phyloP scores from a whole-genome alignment of 1,140 invertebrate species.

The Temnothorax nylanderi region DNA sequence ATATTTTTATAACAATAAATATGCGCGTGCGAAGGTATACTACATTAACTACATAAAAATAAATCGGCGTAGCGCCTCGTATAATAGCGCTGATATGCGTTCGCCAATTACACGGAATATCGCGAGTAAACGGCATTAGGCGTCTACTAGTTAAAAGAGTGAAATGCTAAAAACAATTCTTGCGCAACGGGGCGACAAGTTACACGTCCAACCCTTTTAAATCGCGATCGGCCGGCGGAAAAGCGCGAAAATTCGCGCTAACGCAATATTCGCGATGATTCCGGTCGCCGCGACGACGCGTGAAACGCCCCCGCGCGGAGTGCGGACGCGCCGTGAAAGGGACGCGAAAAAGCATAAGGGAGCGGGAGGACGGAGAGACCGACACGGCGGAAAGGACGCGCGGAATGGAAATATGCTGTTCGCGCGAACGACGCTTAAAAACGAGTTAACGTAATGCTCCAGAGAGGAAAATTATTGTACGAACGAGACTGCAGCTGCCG shows the following conservation, averaged over 20 bases:
- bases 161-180: slow-evolving; percentile 3
- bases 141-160: slow-evolving; percentile 18
- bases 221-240: slow-evolving; percentile 47
- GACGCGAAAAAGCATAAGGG: slow-evolving; percentile 50
- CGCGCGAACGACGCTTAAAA: slow-evolving; percentile 62
- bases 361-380: slow-evolving; percentile 1
- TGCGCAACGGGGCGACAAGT: neutral
- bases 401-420: slow-evolving; percentile 66
- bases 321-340: slow-evolving; percentile 43
- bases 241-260: slow-evolving; percentile 47
- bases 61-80: neutral
- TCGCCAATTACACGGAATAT: slow-evolving; percentile 35
- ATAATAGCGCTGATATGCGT: neutral
- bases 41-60: neutral
- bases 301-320: slow-evolving; percentile 32
- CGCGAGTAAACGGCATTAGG: slow-evolving; percentile 9
- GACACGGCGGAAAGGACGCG: slow-evolving; percentile 31
- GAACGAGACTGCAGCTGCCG: slow-evolving; percentile 56
- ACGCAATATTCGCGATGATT: slow-evolving; percentile 56
- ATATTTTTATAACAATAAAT: neutral
- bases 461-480: slow-evolving; percentile 67
- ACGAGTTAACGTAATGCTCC: slow-evolving; percentile 61
- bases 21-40: neutral
- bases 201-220: slow-evolving; percentile 26
- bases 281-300: slow-evolving; percentile 30